Base-by-base conservation (phyloP, 2,888 invertebrate genomes). In the Drosophila paramelanica region DNA sequence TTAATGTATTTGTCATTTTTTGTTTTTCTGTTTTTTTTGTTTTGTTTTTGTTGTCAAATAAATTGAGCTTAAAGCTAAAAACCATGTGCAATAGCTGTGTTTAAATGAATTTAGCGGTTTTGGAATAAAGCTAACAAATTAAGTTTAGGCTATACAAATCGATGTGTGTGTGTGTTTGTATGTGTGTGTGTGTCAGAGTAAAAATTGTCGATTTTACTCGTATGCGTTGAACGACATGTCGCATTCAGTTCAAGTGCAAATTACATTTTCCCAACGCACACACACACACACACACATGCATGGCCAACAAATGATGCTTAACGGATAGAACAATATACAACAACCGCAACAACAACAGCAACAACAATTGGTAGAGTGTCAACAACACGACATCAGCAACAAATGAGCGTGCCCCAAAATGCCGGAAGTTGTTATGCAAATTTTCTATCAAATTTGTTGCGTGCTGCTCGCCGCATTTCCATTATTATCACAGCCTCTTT, bases 371-470 rank as follows among this genome's bases (percentile, higher is more conserved):
- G 31, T 51, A 56, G 39, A 65, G 46, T 69, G 57, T 57, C 56
- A 66, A 57, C 77, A 61, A 49, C 41, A 60, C 52, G 43, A 52
- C 50, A 25, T 4, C 58, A 41, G 49, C 77, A 53, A 50, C 71
- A 75, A 67, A 68, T 60, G 71, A 53, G 58, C 68, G 67, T 49
- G 55, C 38, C 47, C 67, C 66, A 72, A 70, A 77, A 74, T 66
- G 77, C 68, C 79, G 85, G 74, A 83, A 84, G 85, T 84, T 87
- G 84, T 74, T 83, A 83, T 83, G 83, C 71, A 84, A 83, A 83
- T 83, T 78, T 67, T 68, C 65, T 56, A 79, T 65, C 59, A 79
- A 75, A 73, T 76, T 79, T 70, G 75, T 57, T 69, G 47, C 56
- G 55, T 45, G 46, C 57, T 61, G 38, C 53, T 55, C 55, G 38